Conservation (phyloP, 2,797 vertebrate genomes). For the Xiphophorus birchmanni region DNA sequence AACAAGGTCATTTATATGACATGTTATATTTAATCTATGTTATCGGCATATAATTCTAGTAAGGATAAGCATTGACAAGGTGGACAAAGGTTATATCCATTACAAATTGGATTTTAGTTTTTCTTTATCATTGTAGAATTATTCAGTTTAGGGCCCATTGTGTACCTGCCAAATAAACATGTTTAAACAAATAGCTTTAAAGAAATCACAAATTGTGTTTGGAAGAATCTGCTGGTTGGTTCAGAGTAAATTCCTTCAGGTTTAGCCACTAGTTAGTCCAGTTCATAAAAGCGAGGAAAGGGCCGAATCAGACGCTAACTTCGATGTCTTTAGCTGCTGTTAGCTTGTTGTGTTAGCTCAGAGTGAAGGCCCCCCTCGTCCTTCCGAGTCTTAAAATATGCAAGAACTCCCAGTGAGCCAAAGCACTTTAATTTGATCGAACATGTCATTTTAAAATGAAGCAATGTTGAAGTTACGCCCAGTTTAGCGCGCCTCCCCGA, state of each 20-base stretch:
- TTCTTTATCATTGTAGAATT: not conserved
- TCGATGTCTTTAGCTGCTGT: not conserved
- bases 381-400: not conserved
- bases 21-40: not conserved
- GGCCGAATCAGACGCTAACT: not conserved
- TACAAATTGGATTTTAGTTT: not conserved
- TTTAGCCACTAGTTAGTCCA: not conserved
- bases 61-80: not conserved
- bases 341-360: slow-evolving; percentile 23
- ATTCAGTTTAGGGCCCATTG: not conserved
- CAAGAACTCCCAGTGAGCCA: not conserved
- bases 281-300: not conserved
- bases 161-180: not conserved
- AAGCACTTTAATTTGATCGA: not conserved
- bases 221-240: not conserved
- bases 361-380: slow-evolving; percentile 38
- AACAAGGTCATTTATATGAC: not conserved
- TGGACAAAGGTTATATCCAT: not conserved
- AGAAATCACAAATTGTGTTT: not conserved
- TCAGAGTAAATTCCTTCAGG: not conserved
- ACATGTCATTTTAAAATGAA: not conserved
- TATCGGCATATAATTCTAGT: not conserved
- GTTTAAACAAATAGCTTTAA: not conserved
- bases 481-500: not conserved
- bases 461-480: fast-evolving